These are phyloP conservation scores for Dendropsophus ebraccatus DNA, from an alignment of 2,113 vertebrate species.

Conservation along the genomic window DNA sequence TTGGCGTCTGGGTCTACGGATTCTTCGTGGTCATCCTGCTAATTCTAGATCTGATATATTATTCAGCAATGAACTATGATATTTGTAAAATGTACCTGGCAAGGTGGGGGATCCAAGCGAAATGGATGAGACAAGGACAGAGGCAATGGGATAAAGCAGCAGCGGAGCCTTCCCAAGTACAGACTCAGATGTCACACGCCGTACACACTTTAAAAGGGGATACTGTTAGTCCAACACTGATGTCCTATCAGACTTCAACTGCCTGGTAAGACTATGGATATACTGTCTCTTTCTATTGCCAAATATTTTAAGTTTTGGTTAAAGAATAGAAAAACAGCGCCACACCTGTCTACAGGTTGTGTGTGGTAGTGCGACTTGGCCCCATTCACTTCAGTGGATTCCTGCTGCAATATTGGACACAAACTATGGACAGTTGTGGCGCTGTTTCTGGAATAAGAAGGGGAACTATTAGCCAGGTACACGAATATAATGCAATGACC, in stretches of 20 bases:
- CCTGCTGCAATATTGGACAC: no score
- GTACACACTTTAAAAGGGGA: constrained; percentile 83
- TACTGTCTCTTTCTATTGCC: background rate
- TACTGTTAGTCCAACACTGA: constrained; percentile 80
- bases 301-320: no score
- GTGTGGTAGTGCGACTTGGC: no score
- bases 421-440: no score
- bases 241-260: constrained; percentile 88
- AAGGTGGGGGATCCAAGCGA: constrained; percentile 91
- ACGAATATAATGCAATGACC: no score
- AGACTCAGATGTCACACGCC: constrained; percentile 74
- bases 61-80: constrained; percentile 97
- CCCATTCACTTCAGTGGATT: no score
- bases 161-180: constrained; percentile 74
- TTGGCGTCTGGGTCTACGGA: constrained; percentile 98
- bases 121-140: constrained; percentile 90
- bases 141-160: constrained; percentile 82
- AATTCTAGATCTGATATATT: constrained; percentile 93
- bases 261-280: constrained; percentile 84
- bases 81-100: constrained; percentile 92
- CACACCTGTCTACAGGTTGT: no score
- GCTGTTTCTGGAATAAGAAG: no score
- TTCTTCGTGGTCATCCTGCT: constrained; percentile 93
- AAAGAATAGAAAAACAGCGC: no score
- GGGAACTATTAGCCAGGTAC: no score